Conservation (phyloP, 2,113 vertebrate species). For the Mesitornis unicolor region DNA sequence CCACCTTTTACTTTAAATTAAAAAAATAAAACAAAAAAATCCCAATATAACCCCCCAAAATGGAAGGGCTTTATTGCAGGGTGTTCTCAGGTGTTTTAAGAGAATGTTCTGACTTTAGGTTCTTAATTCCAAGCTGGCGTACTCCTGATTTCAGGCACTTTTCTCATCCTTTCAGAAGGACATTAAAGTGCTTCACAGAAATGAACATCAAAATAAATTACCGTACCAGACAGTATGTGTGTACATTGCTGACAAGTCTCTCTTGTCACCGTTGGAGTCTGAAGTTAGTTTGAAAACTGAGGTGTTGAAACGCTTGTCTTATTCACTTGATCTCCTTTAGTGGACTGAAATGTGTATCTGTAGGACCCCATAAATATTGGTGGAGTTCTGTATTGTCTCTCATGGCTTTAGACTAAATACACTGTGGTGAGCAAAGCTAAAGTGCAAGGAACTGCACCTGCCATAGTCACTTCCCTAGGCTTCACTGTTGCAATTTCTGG, state of each 20-base stretch:
- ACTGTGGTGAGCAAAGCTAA: neutral
- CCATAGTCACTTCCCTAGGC: fast-evolving
- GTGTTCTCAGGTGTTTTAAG: neutral
- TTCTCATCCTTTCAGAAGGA: neutral
- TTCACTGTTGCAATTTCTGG: neutral
- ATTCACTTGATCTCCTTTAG: neutral
- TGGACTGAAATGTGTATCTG: neutral
- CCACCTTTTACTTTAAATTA: neutral
- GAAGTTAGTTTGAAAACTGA: neutral
- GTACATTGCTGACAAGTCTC: neutral
- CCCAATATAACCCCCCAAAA: neutral
- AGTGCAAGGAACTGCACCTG: fast-evolving
- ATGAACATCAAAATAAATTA: neutral
- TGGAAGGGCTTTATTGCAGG: neutral
- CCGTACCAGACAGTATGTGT: fast-evolving
- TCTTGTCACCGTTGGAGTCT: neutral
- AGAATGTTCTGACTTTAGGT: neutral
- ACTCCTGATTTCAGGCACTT: neutral
- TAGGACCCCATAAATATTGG: fast-evolving
- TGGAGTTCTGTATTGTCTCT: neutral
- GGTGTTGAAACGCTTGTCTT: neutral
- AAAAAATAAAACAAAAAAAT: neutral
- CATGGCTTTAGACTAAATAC: neutral
- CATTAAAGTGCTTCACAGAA: neutral
- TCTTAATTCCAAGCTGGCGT: neutral